Percentiles rank a stretch among this genome's conserved stretches.
phyloP scores from a whole-genome alignment of 2,797 vertebrate genomes.

The Alectoris magna region DNA sequence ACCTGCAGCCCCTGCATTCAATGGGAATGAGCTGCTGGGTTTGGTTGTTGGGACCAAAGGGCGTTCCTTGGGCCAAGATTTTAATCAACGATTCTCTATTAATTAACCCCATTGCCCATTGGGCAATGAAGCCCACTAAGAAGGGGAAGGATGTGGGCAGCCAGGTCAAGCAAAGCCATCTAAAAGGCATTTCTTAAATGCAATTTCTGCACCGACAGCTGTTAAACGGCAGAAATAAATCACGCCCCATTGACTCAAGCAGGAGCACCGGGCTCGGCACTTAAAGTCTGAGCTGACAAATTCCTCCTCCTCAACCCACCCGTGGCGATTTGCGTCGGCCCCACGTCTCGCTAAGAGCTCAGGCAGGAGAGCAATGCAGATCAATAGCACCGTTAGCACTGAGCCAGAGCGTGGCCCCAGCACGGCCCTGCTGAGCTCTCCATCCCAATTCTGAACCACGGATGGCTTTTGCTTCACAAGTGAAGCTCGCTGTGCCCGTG shows the following conservation, averaged over 20 bases:
- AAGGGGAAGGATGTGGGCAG: background rate
- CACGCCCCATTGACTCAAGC: background rate
- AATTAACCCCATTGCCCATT: background rate
- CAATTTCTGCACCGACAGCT: background rate
- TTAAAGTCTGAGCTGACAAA: background rate
- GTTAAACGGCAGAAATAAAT: background rate
- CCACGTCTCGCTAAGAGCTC: background rate
- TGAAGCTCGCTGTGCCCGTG: background rate
- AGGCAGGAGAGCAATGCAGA: background rate
- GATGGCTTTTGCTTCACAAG: background rate
- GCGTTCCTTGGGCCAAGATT: background rate
- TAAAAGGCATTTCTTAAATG: background rate
- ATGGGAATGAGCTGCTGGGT: background rate
- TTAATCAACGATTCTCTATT: background rate
- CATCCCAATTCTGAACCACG: background rate
- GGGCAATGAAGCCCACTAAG: background rate
- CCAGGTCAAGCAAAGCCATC: background rate
- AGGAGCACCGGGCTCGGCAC: background rate
- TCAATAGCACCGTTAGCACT: conserved; percentile 1
- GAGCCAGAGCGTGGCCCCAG: background rate
- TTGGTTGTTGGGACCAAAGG: background rate
- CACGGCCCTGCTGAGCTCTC: accelerated
- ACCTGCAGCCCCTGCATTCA: background rate
- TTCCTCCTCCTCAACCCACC: background rate
- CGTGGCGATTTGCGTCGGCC: background rate